Conservation (phyloP, 2,888 invertebrate genomes). For the Pseudococcus longispinus region DNA sequence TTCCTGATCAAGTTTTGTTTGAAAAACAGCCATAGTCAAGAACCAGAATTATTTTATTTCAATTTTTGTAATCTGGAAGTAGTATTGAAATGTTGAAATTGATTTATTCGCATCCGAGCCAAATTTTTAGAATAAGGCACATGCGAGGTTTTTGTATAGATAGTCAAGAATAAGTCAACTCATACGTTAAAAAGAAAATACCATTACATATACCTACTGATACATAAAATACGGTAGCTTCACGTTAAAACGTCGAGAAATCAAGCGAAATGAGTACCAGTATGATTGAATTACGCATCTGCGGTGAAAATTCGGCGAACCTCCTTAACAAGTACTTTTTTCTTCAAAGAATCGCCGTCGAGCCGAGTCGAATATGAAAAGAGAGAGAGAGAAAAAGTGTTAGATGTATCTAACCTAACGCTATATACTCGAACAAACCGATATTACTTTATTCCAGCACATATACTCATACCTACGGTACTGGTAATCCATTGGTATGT, state of each 20-base stretch:
- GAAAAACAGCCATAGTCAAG: too few relatives aligned
- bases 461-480: not conserved
- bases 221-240: not conserved
- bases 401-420: not conserved
- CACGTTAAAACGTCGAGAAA: not conserved
- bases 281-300: not conserved
- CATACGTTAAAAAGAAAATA: not conserved
- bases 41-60: too few relatives aligned
- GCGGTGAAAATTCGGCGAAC: slow-evolving; percentile 27
- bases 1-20: too few relatives aligned
- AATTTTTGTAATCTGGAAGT: too few relatives aligned
- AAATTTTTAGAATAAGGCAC: too few relatives aligned
- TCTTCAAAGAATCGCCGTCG: not conserved
- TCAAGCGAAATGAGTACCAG: not conserved
- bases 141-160: too few relatives aligned
- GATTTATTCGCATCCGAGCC: too few relatives aligned
- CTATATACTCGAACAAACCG: not conserved
- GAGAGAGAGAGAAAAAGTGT: not conserved
- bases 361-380: not conserved
- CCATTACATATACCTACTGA: not conserved
- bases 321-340: not conserved
- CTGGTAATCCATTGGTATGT: slow-evolving; percentile 2
- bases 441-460: not conserved
- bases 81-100: too few relatives aligned
- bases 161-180: not conserved